Evolutionary conservation across 2,113 vertebrate species (phyloP).

Genomic region (Scytalopus superciliaris): DNA sequence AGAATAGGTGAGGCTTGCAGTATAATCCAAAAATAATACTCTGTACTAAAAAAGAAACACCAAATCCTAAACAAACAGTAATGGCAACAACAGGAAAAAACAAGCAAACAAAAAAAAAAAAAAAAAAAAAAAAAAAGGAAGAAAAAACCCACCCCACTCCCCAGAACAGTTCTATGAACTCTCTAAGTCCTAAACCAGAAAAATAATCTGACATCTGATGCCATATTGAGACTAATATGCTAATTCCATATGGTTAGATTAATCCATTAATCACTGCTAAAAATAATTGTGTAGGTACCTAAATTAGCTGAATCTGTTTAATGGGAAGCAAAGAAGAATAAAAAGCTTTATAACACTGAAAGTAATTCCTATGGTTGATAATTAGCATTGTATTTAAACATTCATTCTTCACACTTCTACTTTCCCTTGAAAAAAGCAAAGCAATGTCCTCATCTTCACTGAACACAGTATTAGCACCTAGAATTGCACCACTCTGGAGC

Average conservation of each 20-base stretch:
- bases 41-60: neutral
- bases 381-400: neutral
- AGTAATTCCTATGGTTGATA: neutral
- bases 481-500: neutral
- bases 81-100: neutral
- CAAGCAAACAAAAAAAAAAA: neutral
- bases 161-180: neutral
- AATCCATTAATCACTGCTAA: constrained; percentile 48
- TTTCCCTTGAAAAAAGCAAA: neutral
- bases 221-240: constrained; percentile 1
- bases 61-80: neutral
- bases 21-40: neutral
- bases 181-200: neutral
- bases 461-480: neutral
- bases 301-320: constrained; percentile 1
- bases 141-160: accelerated
- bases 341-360: neutral
- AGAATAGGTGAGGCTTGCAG: neutral
- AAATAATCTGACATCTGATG: constrained; percentile 7
- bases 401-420: neutral
- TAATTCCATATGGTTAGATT: constrained; percentile 23
- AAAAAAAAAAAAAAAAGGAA: neutral
- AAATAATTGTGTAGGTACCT: neutral
- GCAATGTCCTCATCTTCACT: neutral
- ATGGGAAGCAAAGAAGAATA: neutral